These are phyloP conservation scores for Manis javanica DNA, from an alignment of 2,797 vertebrate species.

Conservation along the genomic window DNA sequence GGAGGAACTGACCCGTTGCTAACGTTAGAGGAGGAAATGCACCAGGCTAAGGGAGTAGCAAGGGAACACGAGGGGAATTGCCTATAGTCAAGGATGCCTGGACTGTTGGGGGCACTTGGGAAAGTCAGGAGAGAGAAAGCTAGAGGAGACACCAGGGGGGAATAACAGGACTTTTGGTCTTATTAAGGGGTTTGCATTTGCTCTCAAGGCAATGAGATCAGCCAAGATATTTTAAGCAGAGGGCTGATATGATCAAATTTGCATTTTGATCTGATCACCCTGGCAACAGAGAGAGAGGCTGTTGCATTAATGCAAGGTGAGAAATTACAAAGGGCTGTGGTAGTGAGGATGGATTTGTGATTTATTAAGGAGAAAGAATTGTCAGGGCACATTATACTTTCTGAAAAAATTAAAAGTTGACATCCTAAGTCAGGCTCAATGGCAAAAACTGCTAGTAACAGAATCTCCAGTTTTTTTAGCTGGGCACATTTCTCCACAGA, in stretches of 20 bases:
- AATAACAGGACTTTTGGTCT: neutral
- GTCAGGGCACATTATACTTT: neutral
- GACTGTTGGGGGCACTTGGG: neutral
- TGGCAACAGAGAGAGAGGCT: conserved; percentile 21
- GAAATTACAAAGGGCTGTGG: neutral
- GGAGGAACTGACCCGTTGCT: neutral
- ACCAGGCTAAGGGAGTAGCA: neutral
- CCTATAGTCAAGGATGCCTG: neutral
- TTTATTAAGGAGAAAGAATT: neutral
- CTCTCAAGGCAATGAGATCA: neutral
- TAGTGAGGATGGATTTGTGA: neutral
- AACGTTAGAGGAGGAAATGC: neutral
- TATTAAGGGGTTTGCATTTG: neutral
- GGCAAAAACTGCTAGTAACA: neutral
- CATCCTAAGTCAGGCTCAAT: neutral
- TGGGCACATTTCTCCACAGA: neutral
- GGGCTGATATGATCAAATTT: neutral
- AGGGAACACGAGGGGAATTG: neutral
- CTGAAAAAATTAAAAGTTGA: conserved; percentile 8
- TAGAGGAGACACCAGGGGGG: neutral
- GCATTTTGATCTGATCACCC: conserved; percentile 32
- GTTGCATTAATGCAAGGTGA: neutral
- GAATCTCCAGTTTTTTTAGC: neutral
- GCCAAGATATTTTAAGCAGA: neutral
- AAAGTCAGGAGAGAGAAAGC: neutral